Conservation (phyloP, 2,888 invertebrate genomes). For the Synergus itoensis region DNA sequence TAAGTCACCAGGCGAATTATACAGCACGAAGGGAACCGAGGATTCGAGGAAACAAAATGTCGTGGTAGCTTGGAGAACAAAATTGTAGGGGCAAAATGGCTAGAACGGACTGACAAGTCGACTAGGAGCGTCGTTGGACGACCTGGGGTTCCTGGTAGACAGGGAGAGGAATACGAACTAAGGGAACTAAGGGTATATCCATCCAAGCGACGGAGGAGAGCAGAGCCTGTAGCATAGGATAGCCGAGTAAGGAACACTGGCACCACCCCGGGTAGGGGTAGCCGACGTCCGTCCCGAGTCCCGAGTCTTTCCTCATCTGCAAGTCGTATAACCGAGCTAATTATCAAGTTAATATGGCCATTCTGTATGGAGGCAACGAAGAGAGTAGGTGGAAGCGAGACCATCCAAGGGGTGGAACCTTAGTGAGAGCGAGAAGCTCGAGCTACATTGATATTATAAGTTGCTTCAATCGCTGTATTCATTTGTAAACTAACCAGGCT, state of each 20-base stretch:
- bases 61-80: constrained; percentile 43
- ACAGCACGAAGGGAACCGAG: constrained; percentile 56
- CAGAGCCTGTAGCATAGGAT: constrained; percentile 70
- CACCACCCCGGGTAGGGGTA: constrained; percentile 77
- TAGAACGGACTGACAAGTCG: constrained; percentile 49
- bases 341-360: constrained; percentile 94
- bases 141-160: constrained; percentile 74
- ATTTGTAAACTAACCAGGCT: constrained; percentile 83
- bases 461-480: constrained; percentile 86
- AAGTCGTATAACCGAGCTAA: constrained; percentile 94
- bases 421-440: constrained; percentile 75
- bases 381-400: constrained; percentile 69
- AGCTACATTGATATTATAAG: constrained; percentile 85
- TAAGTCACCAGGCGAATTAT: constrained; percentile 60
- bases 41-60: constrained; percentile 56
- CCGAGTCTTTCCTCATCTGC: constrained; percentile 86
- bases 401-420: constrained; percentile 65
- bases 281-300: constrained; percentile 78
- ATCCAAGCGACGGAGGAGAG: constrained; percentile 71
- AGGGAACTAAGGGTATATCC: constrained; percentile 73
- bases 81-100: constrained; percentile 54
- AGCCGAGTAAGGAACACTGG: constrained; percentile 76
- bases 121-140: constrained; percentile 50
- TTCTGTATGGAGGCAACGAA: constrained; percentile 83
- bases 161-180: constrained; percentile 77